phyloP scores from a whole-genome alignment of 2,113 vertebrate genomes.

The Caloenas nicobarica region DNA sequence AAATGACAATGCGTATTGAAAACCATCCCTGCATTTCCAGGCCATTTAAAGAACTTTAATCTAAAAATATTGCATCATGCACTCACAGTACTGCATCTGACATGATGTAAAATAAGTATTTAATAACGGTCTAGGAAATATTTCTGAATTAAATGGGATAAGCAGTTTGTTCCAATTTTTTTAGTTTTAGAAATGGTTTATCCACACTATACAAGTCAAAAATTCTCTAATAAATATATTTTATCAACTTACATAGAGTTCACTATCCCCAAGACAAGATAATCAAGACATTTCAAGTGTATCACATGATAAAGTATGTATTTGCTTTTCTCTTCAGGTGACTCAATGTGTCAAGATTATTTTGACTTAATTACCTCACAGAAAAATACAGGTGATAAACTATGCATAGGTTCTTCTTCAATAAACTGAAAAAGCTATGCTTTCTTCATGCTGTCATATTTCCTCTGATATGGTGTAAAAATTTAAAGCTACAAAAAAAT shows the following conservation, averaged over 20 bases:
- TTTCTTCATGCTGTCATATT: not conserved
- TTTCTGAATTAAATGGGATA: not conserved
- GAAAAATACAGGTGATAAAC: not conserved
- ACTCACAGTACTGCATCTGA: not conserved
- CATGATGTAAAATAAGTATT: not conserved
- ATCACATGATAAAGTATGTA: not conserved
- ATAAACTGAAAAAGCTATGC: not conserved
- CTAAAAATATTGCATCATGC: not conserved
- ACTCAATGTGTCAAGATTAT: not conserved
- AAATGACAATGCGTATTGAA: not conserved
- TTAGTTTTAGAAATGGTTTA: not conserved
- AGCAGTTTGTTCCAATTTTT: not conserved
- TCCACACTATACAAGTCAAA: rapidly evolving
- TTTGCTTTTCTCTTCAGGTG: not conserved
- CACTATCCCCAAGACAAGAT: not conserved
- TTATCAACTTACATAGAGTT: not conserved
- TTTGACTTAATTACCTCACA: not conserved
- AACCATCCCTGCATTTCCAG: not conserved
- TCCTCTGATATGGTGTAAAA: not conserved
- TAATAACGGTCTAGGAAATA: not conserved
- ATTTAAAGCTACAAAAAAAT: not conserved
- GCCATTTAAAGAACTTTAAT: not conserved
- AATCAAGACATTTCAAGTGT: not conserved
- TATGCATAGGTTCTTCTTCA: not conserved
- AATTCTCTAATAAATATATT: not conserved